phyloP scores from a whole-genome alignment of 2,888 invertebrate genomes.

The Pseudococcus longispinus region DNA sequence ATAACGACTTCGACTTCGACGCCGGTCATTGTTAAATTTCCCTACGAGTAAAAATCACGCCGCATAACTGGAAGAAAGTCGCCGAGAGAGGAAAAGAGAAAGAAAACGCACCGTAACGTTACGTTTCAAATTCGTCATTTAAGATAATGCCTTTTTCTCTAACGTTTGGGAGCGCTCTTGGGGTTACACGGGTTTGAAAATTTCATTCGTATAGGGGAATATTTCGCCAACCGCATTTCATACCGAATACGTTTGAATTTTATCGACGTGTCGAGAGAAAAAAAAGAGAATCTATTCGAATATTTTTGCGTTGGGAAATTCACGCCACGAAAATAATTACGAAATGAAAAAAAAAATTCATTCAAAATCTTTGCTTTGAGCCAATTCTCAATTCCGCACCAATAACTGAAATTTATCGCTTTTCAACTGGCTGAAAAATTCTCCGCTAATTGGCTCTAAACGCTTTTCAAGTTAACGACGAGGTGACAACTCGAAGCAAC shows the following conservation, averaged over 20 bases:
- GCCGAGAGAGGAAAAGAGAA: neutral
- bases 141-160: conserved; percentile 4
- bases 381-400: neutral
- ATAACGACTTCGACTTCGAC: neutral
- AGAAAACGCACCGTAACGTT: neutral
- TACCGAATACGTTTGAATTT: neutral
- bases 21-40: conserved; percentile 41
- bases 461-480: neutral
- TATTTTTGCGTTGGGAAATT: neutral
- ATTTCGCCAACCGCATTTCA: neutral
- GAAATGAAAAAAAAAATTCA: neutral
- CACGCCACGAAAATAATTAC: neutral
- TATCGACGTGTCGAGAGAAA: neutral
- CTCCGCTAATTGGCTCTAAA: conserved; percentile 13
- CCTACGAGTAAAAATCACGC: conserved; percentile 21
- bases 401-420: neutral
- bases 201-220: conserved; percentile 1
- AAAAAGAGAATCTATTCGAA: neutral
- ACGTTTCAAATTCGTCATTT: conserved; percentile 41
- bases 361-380: neutral
- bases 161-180: neutral
- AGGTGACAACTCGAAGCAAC: neutral
- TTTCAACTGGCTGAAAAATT: neutral
- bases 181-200: neutral
- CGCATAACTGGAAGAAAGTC: neutral